These are phyloP conservation scores for Palythoa grandiflora DNA, from an alignment of 92 coral and sea anemone genomes.

Conservation along the genomic window DNA sequence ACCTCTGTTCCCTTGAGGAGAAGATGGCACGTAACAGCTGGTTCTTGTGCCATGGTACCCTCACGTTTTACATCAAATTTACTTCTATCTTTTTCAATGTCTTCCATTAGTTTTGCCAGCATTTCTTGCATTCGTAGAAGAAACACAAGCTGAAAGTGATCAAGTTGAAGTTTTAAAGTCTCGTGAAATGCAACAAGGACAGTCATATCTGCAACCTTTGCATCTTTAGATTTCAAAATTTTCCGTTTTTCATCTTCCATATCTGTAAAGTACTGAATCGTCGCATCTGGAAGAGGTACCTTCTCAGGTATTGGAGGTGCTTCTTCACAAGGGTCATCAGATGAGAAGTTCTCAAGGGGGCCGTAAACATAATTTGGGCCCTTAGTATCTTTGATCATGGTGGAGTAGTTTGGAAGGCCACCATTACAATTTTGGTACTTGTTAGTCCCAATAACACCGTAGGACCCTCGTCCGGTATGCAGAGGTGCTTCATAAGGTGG, in stretches of 20 bases:
- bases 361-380: background rate
- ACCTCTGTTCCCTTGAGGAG: slow-evolving; percentile 80
- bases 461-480: background rate
- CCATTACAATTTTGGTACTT: slow-evolving; percentile 13
- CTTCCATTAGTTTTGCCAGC: slow-evolving; percentile 77
- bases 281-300: slow-evolving; percentile 40
- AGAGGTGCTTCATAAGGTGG: slow-evolving; percentile 37
- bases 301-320: slow-evolving; percentile 66
- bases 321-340: slow-evolving; percentile 43
- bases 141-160: slow-evolving; percentile 94
- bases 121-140: slow-evolving; percentile 92
- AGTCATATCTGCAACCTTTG: slow-evolving; percentile 79
- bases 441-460: background rate
- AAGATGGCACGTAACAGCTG: slow-evolving; percentile 74
- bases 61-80: slow-evolving; percentile 43
- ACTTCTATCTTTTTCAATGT: slow-evolving; percentile 65
- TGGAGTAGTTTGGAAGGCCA: background rate
- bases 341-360: background rate
- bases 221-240: slow-evolving; percentile 27
- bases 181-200: slow-evolving; percentile 74
- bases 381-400: background rate
- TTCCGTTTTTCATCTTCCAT: slow-evolving; percentile 19
- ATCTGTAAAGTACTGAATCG: slow-evolving; percentile 30
- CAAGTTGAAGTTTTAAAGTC: slow-evolving; percentile 70
- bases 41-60: slow-evolving; percentile 21